Evolutionary conservation across 2,888 invertebrate genomes (phyloP).

Genomic region (Agriotes lineatus): DNA sequence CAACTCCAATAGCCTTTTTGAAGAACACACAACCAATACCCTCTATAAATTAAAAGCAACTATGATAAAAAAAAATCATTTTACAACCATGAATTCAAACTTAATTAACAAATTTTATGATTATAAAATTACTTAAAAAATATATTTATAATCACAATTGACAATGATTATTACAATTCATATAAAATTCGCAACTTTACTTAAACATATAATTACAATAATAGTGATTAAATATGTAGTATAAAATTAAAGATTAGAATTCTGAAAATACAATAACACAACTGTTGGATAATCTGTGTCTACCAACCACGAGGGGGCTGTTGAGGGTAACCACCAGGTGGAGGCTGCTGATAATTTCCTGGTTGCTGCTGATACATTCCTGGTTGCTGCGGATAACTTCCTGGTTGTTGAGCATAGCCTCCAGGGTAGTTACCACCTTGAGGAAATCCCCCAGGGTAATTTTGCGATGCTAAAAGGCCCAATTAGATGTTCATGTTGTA

Average conservation of each 20-base stretch:
- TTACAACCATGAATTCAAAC: too few relatives aligned
- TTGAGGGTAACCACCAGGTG: conserved; percentile 50
- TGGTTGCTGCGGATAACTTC: conserved; percentile 40
- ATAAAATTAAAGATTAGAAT: neutral
- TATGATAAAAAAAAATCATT: neutral
- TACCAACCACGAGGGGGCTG: conserved; percentile 56
- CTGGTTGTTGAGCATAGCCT: conserved; percentile 42
- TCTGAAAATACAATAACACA: neutral
- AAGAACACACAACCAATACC: too few relatives aligned
- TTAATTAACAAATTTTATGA: neutral
- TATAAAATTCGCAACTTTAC: conserved; percentile 7
- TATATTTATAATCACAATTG: neutral
- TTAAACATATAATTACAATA: neutral
- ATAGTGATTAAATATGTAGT: neutral
- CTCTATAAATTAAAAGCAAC: too few relatives aligned
- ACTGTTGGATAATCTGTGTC: conserved; percentile 3
- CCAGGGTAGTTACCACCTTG: conserved; percentile 67
- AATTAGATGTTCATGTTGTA: too few relatives aligned
- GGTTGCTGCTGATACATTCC: conserved; percentile 65
- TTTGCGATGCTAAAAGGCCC: conserved; percentile 24
- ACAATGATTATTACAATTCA: neutral
- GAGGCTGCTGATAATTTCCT: conserved; percentile 43
- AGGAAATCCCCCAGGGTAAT: conserved; percentile 55
- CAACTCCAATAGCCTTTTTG: too few relatives aligned
- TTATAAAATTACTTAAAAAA: neutral